phyloP scores from a whole-genome alignment of 2,888 invertebrate species.

The Myathropa florea region DNA sequence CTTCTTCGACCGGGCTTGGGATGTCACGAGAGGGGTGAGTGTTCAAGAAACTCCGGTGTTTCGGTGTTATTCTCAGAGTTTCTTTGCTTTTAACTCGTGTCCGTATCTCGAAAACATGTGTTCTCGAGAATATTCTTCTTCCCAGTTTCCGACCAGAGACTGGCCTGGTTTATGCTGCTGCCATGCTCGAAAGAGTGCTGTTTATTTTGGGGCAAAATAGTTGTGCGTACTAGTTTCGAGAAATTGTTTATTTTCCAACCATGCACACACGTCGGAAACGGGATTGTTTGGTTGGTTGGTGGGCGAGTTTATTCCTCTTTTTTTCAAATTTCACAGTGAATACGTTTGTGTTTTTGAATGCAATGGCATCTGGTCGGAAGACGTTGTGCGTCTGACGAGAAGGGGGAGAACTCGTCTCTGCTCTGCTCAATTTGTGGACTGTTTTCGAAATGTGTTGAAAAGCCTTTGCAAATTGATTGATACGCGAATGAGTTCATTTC shows the following conservation, averaged over 20 bases:
- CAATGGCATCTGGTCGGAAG: conserved; percentile 5
- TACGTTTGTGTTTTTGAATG: not conserved
- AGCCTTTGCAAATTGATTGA: conserved; percentile 66
- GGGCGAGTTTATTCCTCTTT: not conserved
- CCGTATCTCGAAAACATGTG: conserved; percentile 30
- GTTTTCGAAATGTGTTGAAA: conserved; percentile 15
- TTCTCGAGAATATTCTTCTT: conserved; percentile 14
- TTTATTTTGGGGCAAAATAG: conserved; percentile 43
- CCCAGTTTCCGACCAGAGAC: conserved; percentile 24
- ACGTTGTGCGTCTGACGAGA: not conserved
- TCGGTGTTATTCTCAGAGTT: conserved; percentile 15
- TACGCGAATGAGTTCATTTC: conserved; percentile 1
- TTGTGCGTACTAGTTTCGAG: conserved; percentile 37
- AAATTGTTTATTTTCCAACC: conserved; percentile 29
- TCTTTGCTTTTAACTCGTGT: not conserved
- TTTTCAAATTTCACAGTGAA: too few relatives aligned
- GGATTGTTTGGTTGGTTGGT: not conserved
- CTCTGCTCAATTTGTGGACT: not conserved
- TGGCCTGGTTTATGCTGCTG: conserved; percentile 26
- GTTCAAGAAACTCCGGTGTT: not conserved
- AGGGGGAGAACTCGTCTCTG: not conserved
- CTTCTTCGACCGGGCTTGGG: not conserved
- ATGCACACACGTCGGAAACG: not conserved
- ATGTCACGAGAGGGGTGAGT: not conserved
- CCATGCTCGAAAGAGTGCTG: not conserved